These are phyloP conservation scores for Cepaea hortensis DNA, from an alignment of 2,888 invertebrate genomes.

Conservation along the genomic window DNA sequence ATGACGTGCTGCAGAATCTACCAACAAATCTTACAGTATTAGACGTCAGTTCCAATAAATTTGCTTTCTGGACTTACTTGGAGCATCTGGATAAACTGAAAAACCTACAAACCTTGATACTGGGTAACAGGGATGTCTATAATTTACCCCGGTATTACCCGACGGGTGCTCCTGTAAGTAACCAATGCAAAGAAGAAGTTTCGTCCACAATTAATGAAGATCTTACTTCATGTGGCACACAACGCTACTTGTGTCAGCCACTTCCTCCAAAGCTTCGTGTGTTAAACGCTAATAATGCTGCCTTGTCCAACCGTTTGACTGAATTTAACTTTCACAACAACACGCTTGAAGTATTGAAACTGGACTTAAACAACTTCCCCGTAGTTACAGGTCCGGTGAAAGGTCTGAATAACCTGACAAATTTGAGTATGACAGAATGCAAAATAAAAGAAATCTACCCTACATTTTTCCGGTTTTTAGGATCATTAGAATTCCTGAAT, in stretches of 20 bases:
- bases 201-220: neutral
- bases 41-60: conserved; percentile 4
- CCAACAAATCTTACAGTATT: neutral
- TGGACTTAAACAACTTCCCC: conserved; percentile 5
- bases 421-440: neutral
- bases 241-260: neutral
- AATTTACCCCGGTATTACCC: neutral
- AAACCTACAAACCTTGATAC: neutral
- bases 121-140: neutral
- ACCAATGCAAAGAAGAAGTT: neutral
- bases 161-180: neutral
- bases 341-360: neutral
- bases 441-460: neutral
- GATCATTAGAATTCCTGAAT: conserved; percentile 29
- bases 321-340: neutral
- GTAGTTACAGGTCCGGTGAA: neutral
- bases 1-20: neutral
- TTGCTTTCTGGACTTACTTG: conserved; percentile 21
- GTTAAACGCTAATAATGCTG: neutral
- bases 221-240: neutral
- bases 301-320: neutral
- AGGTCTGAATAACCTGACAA: neutral
- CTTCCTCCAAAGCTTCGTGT: conserved; percentile 28
- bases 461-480: conserved; percentile 16
- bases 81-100: conserved; percentile 11